phyloP scores from a whole-genome alignment of 2,888 invertebrate species.

The Ormyrus labotus region DNA sequence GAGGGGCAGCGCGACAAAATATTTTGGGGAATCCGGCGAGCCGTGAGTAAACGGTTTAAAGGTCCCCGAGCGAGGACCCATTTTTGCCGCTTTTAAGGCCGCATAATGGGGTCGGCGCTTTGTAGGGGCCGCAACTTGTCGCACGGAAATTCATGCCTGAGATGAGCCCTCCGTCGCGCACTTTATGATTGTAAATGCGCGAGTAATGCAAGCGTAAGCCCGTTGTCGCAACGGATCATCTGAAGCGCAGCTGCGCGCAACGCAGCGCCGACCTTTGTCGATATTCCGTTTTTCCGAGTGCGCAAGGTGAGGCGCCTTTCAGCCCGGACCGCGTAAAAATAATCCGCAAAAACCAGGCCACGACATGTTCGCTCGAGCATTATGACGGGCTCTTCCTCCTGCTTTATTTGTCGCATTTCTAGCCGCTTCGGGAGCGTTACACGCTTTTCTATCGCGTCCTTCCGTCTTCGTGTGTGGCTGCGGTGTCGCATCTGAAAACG shows the following conservation, averaged over 20 bases:
- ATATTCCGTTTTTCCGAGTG: background rate
- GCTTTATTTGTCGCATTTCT: slow-evolving; percentile 41
- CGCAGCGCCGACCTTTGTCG: no score
- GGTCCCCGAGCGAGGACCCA: slow-evolving; percentile 57
- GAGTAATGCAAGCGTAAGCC: slow-evolving; percentile 13
- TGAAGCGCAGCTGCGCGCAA: slow-evolving; percentile 8
- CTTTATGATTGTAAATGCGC: slow-evolving; percentile 63
- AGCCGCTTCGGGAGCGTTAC: no score
- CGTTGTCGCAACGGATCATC: slow-evolving; percentile 69
- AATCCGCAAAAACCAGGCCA: slow-evolving; percentile 45
- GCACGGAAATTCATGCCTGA: slow-evolving; percentile 67
- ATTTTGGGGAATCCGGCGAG: slow-evolving; percentile 73
- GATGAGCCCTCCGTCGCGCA: slow-evolving; percentile 56
- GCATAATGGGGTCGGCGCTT: slow-evolving; percentile 56
- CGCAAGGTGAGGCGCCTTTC: background rate
- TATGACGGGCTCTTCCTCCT: slow-evolving; percentile 29
- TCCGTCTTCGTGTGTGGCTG: no score
- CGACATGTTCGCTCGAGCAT: slow-evolving; percentile 49
- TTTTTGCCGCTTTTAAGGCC: slow-evolving; percentile 48
- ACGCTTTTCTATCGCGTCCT: no score
- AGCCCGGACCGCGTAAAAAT: slow-evolving; percentile 41
- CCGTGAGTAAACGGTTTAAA: slow-evolving; percentile 74
- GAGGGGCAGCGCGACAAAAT: slow-evolving; percentile 70
- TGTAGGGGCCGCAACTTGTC: slow-evolving; percentile 67
- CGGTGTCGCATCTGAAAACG: no score